Evolutionary conservation across 2,113 vertebrate genomes (phyloP).

Genomic region (Delphinapterus leucas): DNA sequence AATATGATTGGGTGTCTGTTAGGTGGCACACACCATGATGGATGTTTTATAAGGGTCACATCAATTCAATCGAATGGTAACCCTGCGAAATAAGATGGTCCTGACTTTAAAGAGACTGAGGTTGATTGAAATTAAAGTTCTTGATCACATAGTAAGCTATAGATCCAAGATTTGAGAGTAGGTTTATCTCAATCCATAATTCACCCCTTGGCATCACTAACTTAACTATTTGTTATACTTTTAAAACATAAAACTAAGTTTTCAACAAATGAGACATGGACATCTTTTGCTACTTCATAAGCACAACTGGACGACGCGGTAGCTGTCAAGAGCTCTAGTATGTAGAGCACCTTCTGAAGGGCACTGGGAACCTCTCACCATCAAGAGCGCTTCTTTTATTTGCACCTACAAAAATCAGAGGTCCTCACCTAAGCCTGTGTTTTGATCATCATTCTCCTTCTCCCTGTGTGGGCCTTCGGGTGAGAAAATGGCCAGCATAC

Average conservation of each 20-base stretch:
- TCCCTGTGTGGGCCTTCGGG: not conserved
- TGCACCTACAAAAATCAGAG: not conserved
- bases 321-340: not conserved
- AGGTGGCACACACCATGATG: not conserved
- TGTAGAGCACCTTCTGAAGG: not conserved
- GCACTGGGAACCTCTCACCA: not conserved
- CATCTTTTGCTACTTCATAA: not conserved
- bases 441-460: not conserved
- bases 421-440: not conserved
- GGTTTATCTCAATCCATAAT: not conserved
- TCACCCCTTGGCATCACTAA: not conserved
- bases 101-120: not conserved
- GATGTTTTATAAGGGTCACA: not conserved
- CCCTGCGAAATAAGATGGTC: not conserved
- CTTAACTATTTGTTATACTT: not conserved
- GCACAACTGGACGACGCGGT: not conserved
- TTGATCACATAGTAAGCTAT: not conserved
- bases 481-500: not conserved
- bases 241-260: not conserved
- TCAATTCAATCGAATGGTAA: not conserved
- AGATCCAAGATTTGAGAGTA: not conserved
- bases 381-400: accelerated
- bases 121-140: not conserved
- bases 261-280: not conserved
- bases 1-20: not conserved